Evolutionary conservation across 1,140 invertebrate species (phyloP), one percentile per base, ranked within the genome.

Genomic region (Campoletis sonorensis): DNA sequence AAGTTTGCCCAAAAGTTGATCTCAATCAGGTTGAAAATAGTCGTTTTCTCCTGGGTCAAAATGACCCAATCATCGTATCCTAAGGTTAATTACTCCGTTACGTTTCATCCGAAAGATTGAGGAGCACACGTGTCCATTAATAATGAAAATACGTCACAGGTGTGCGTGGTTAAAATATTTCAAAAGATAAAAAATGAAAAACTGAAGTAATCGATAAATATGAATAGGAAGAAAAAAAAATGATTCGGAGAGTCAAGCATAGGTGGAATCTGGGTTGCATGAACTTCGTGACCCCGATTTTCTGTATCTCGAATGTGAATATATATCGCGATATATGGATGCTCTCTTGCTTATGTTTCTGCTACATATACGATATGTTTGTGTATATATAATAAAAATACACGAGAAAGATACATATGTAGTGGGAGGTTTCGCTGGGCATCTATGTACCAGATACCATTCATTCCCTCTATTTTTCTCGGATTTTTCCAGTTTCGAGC

Each of bases 381-480:
- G n/a, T 27, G 18, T 77, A 33, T 58, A 61, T 58, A 77, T 37
- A 61, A 61, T 30, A 37, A 58, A 21, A 58, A 78, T 67, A 61
- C 16, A 73, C 37, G 68, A 71, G 49, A 76, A 27, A 54, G 13
- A n/a, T 75, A 75, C 21, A 23, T 61, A 23, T n/a, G 18, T n/a
- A 73, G n/a, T 18, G 30, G 51, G 21, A 49, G 61, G 51, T 1
- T 54, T 64, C 23, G n/a, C 10, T 23, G 61, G 61, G 61, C 61
- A 64, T 23, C n/a, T 64, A 27, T 64, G 61, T 64, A 64, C 30
- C 30, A 70, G 67, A 70, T 70, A 70, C 67, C 61, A 64, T 64
- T 64, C 67, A 70, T 70, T 70, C 27, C 67, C 67, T 70, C 67
- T 70, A 70, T 70, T 70, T 70, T 70, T 70, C 67, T 70, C 67